Conservation (phyloP, 1,140 invertebrate genomes). For the Aphis craccivora region DNA sequence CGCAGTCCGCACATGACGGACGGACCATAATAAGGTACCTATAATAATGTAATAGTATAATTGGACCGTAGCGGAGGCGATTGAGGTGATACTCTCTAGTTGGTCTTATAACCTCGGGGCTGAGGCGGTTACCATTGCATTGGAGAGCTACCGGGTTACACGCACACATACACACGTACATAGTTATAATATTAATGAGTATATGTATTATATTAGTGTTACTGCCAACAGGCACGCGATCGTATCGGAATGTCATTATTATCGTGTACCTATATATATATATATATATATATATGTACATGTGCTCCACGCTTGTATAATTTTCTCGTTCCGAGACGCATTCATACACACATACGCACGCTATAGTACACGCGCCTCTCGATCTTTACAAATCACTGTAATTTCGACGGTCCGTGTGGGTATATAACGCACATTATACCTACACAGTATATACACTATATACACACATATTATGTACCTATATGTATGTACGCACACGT, state of each 20-base stretch:
- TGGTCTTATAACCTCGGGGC: constrained; percentile 33
- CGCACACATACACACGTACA: neutral
- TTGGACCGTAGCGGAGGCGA: constrained; percentile 7
- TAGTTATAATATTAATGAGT: neutral
- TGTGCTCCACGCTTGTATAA: neutral
- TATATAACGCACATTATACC: neutral
- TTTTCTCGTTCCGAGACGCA: neutral
- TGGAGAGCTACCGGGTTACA: constrained; percentile 31
- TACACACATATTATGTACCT: neutral
- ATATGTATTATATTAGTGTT: neutral
- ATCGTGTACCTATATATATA: neutral
- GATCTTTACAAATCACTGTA: constrained; percentile 25
- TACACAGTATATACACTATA: neutral
- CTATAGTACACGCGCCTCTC: too few species aligned
- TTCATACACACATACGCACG: neutral
- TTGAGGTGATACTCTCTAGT: neutral
- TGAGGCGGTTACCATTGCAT: constrained; percentile 36
- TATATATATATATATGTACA: neutral
- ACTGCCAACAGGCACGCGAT: constrained; percentile 50
- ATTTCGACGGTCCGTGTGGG: constrained; percentile 33
- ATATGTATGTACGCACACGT: too few species aligned
- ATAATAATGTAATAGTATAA: constrained; percentile 18
- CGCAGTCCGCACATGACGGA: neutral
- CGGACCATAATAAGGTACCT: neutral
- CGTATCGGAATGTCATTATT: constrained; percentile 54